Evolutionary conservation across 1,140 invertebrate genomes (phyloP), one percentile per base, ranked within the genome.

Genomic region (Anastatus disparis): DNA sequence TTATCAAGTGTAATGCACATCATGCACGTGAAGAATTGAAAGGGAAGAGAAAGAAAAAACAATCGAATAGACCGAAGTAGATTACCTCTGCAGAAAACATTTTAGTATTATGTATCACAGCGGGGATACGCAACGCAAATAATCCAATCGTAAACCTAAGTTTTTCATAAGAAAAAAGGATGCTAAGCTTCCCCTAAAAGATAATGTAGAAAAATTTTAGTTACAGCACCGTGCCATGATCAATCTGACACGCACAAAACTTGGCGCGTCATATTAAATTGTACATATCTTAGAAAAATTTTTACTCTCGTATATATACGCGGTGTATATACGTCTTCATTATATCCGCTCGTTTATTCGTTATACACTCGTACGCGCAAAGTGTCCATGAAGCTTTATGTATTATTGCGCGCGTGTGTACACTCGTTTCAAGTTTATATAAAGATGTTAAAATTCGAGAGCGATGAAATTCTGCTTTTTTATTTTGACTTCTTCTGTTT

Each of bases 221-320:
- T n/a, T n/a, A n/a, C n/a, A n/a, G n/a, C 59, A 61, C 70, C 77
- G 72, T 75, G 17, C 56, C 66, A 80, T 80, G 79, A 82, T 80
- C 79, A 77, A 82, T 79, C 77, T 82, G 78, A 80, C 79, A 78
- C 72, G 74, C 73, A 70, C 74, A 71, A 78, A 80, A n/a, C 75
- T 76, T 77, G 74, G 74, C 76, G 75, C 77, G 78, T 80, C 78
- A 80, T n/a, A n/a, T n/a, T n/a, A n/a, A n/a, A n/a, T n/a, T n/a
- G n/a, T n/a, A n/a, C n/a, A n/a, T n/a, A n/a, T n/a, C n/a, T n/a
- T n/a, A n/a, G n/a, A n/a, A n/a, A 35, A 35, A 4, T 35, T 10
- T 35, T 10, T n/a, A 63, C 71, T 72, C 71, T 40, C 58, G 69
- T 35, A 40, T 58, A 44, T 52, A 50, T 62, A 58, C 50, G 38